Percentiles rank a stretch among this genome's conserved stretches.
phyloP scores from a whole-genome alignment of 2,888 invertebrate species.

The Sinodicranocentrus sp. region DNA sequence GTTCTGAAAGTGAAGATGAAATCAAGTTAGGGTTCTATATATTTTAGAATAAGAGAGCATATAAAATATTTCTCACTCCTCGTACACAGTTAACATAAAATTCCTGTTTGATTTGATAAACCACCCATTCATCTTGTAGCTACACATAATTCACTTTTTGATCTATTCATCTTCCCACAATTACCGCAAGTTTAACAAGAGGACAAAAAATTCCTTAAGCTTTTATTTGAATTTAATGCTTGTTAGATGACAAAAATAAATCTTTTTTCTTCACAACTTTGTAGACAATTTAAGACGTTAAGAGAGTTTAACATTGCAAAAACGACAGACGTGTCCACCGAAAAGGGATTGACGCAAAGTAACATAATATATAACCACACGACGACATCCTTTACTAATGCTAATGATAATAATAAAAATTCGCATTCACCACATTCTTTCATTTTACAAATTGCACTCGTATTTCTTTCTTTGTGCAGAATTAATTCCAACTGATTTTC shows the following conservation, averaged over 20 bases:
- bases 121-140: neutral
- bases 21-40: slow-evolving; percentile 7
- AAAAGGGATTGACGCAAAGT: neutral
- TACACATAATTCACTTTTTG: slow-evolving; percentile 15
- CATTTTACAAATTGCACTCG: neutral
- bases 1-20: slow-evolving; percentile 1
- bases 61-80: too few relatives aligned
- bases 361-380: slow-evolving; percentile 2
- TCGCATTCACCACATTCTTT: neutral
- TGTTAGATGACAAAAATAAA: slow-evolving; percentile 60
- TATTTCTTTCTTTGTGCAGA: too few relatives aligned
- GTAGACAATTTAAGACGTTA: neutral
- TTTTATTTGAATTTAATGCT: slow-evolving; percentile 45
- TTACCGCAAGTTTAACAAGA: slow-evolving; percentile 31
- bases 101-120: slow-evolving; percentile 2
- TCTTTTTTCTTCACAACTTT: slow-evolving; percentile 1
- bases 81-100: too few relatives aligned
- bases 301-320: neutral
- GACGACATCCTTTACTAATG: slow-evolving; percentile 21
- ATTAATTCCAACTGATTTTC: too few relatives aligned
- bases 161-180: slow-evolving; percentile 45
- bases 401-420: neutral
- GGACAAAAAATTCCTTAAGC: slow-evolving; percentile 18
- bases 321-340: neutral
- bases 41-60: too few relatives aligned